phyloP scores from a whole-genome alignment of 2,888 invertebrate species.

The Branchipolynoe longqiensis region DNA sequence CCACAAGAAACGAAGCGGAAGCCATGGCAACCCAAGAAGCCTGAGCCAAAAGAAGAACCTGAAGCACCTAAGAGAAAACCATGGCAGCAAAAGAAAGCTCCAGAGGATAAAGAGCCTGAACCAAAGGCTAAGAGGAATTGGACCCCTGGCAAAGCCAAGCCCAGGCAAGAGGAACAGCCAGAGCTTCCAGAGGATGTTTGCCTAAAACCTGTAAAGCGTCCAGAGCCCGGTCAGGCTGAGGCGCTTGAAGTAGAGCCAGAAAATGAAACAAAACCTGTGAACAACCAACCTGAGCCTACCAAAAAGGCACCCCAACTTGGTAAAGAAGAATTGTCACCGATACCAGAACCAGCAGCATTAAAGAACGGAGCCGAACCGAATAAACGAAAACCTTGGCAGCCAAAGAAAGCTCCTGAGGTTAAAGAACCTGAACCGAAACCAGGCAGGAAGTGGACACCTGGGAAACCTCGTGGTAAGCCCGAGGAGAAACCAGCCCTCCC shows the following conservation, averaged over 20 bases:
- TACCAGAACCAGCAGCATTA: no score
- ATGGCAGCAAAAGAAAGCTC: slow-evolving; percentile 1
- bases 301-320: slow-evolving; percentile 1
- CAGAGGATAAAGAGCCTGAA: slow-evolving; percentile 23
- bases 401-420: no score
- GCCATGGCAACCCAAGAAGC: slow-evolving; percentile 18
- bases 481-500: not conserved
- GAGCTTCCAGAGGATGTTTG: slow-evolving; percentile 9
- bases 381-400: no score
- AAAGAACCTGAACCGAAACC: no score
- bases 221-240: slow-evolving; percentile 13
- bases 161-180: slow-evolving; percentile 4
- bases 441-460: no score
- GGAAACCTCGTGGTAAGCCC: not conserved
- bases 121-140: slow-evolving; percentile 1
- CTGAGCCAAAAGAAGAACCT: slow-evolving; percentile 25
- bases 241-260: not conserved
- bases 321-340: not conserved
- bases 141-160: slow-evolving; percentile 16
- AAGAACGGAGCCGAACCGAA: no score
- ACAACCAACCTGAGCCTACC: not conserved
- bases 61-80: slow-evolving; percentile 1
- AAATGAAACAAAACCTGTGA: not conserved
- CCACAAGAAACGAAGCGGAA: not conserved
- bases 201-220: slow-evolving; percentile 16